Base-by-base conservation (phyloP, 2,113 vertebrate species). In the Cichladusa arquata region DNA sequence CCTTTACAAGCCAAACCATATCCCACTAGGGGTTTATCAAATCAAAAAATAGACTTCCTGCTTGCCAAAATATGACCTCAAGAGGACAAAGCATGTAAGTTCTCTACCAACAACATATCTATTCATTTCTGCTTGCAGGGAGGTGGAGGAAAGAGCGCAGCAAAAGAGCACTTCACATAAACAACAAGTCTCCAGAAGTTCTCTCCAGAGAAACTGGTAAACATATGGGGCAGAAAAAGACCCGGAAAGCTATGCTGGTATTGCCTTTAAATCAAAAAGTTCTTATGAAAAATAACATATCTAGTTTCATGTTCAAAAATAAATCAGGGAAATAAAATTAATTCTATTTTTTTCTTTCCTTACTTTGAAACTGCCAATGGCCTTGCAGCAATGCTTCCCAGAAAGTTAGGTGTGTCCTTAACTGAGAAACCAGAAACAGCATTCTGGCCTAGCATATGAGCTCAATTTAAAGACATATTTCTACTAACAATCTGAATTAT, bases 61-160 rank as follows among this genome's bases (percentile, higher is more conserved):
- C 51, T 90, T 88, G 84, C 86, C 93, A 96, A 91, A 93, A 74
- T 66, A 86, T 90, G 70, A 92, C 67, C 89, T 94, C 81, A 92
- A 86, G 89, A 91, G 79, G 45, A 90, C 80, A 95, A 92, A 84
- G 53, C 64, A 93, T 85, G 60, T 67, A 93, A 95, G 73, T 70
- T 91, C 61, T 93, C 74, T 53, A 93, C 51, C 74, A 90, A 94
- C 84, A 96, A 93, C 61, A 50, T 84, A 71, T 44, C 93, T 95
- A 96, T 90, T 87, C 81, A 96, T 91, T 93, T 88, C 79, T 65
- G 14, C 70, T 50, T 25, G 20, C 42, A 36, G n/a, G 81, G 58
- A 88, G 74, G 74, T 73, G 60, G 64, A 91, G 45, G 65, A 90
- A 57, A 67, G 45, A 66, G 40, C 0, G 0, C 40, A 72, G 72